Evolutionary conservation across 2,888 invertebrate genomes (phyloP).

Genomic region (Cancer borealis): DNA sequence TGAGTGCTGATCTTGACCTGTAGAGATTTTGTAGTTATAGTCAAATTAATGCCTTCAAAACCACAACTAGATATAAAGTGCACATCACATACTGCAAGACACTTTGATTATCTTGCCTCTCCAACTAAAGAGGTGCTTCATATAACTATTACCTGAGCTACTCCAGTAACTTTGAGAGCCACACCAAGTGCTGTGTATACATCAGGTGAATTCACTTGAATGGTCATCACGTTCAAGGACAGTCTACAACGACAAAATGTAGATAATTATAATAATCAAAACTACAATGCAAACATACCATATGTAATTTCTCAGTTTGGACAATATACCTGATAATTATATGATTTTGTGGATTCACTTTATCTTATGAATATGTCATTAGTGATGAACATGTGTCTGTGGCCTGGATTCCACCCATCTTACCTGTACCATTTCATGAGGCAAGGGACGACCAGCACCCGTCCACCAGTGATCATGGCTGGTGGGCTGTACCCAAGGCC

Average conservation of each 20-base stretch:
- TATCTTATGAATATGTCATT: no score
- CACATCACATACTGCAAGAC: background rate
- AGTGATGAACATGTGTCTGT: background rate
- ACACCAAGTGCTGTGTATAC: constrained; percentile 68
- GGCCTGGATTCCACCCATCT: background rate
- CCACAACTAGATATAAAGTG: no score
- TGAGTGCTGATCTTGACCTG: constrained; percentile 68
- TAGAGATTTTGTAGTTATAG: background rate
- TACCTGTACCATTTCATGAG: constrained; percentile 64
- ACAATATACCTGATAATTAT: no score
- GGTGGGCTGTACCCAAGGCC: constrained; percentile 61
- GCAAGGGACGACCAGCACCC: constrained; percentile 62
- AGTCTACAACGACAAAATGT: constrained; percentile 43
- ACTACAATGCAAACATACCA: no score
- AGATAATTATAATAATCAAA: background rate
- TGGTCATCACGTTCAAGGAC: constrained; percentile 69
- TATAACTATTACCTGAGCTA: constrained; percentile 64
- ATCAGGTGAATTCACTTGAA: constrained; percentile 52
- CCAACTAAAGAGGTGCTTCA: background rate
- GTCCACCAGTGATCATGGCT: constrained; percentile 63
- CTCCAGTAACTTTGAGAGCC: constrained; percentile 66
- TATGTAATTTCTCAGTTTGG: no score
- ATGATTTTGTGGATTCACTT: no score
- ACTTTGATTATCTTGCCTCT: background rate
- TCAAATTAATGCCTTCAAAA: no score